phyloP scores from a whole-genome alignment of 2,888 invertebrate genomes.

The Germaria angustata region DNA sequence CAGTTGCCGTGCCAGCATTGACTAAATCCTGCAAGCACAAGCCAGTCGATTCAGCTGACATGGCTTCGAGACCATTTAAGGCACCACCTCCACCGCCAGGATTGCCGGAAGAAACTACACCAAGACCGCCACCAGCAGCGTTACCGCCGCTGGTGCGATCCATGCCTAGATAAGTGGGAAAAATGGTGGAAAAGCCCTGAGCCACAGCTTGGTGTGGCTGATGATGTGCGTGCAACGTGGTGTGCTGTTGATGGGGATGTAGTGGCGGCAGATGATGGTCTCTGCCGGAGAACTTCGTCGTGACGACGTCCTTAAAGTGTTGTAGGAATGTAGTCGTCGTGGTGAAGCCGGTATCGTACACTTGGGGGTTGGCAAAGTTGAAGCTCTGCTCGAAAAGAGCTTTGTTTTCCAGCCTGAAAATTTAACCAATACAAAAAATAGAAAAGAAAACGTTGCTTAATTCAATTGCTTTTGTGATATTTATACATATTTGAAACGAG shows the following conservation, averaged over 20 bases:
- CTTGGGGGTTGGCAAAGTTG: conserved; percentile 67
- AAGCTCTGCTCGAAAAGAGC: conserved; percentile 64
- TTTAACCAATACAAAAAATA: not conserved
- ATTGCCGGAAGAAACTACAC: conserved; percentile 68
- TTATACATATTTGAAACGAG: not conserved
- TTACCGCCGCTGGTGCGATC: conserved; percentile 77
- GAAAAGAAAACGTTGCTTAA: not conserved
- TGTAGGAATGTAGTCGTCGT: conserved; percentile 80
- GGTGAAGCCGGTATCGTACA: conserved; percentile 79
- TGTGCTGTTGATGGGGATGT: conserved; percentile 76
- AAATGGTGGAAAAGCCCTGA: conserved; percentile 79
- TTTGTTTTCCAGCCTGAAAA: conserved; percentile 57
- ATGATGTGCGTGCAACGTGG: conserved; percentile 75
- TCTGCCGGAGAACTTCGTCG: conserved; percentile 79
- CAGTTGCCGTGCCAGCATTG: conserved; percentile 81
- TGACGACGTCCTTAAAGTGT: conserved; percentile 80
- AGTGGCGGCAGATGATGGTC: conserved; percentile 78
- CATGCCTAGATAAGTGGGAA: conserved; percentile 79
- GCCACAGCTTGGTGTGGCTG: conserved; percentile 78
- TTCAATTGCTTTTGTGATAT: not conserved
- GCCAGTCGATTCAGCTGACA: conserved; percentile 82
- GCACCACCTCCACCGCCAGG: conserved; percentile 74
- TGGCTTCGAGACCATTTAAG: conserved; percentile 81
- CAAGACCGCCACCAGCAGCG: conserved; percentile 71
- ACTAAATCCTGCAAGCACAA: conserved; percentile 87